These are phyloP conservation scores for Malurus cyaneus DNA, from an alignment of 2,113 vertebrate genomes.

Conservation along the genomic window DNA sequence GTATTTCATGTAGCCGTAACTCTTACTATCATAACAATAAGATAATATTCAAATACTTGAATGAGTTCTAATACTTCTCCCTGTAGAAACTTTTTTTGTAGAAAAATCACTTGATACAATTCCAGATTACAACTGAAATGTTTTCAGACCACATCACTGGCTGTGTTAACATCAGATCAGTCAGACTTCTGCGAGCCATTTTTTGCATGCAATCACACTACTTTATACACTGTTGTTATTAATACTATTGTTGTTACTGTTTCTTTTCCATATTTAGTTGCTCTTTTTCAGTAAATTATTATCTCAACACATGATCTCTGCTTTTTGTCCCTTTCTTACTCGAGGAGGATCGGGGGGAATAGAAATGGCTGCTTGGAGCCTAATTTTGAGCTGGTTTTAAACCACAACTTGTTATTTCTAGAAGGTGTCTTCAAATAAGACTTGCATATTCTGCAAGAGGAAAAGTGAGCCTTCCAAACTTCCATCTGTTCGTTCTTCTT, in stretches of 20 bases:
- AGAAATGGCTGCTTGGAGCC: neutral
- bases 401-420: neutral
- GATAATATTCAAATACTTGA: neutral
- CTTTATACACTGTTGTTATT: neutral
- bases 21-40: neutral
- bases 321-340: neutral
- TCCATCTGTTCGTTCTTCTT: neutral
- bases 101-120: neutral
- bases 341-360: neutral
- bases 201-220: neutral
- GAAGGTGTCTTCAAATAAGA: neutral
- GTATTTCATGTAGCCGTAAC: neutral
- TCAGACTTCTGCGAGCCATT: neutral
- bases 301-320: neutral
- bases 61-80: neutral
- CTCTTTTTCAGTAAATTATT: neutral
- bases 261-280: neutral
- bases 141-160: rapidly evolving
- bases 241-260: neutral
- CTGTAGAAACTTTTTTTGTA: neutral
- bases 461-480: neutral
- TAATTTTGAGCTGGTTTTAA: neutral
- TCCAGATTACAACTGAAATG: neutral
- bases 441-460: neutral
- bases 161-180: neutral